These are phyloP conservation scores for Sebastes taczanowskii DNA, from an alignment of 2,797 vertebrate genomes.

Conservation along the genomic window DNA sequence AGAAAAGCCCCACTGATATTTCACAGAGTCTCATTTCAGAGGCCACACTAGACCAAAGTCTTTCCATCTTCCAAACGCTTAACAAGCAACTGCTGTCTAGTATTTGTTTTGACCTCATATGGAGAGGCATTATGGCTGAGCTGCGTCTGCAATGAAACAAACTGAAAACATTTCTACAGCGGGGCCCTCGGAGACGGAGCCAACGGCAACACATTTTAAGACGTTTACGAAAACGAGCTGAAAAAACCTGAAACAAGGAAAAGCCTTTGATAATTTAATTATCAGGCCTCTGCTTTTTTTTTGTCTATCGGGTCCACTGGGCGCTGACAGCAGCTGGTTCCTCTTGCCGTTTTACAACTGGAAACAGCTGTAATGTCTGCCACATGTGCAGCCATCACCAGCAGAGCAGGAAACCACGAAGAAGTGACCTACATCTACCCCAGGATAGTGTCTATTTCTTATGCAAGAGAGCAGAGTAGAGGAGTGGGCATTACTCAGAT, in stretches of 20 bases:
- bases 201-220: conserved; percentile 63
- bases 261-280: conserved; percentile 77
- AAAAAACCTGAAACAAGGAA: conserved; percentile 48
- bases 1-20: conserved; percentile 24
- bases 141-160: conserved; percentile 49
- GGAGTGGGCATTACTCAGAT: conserved; percentile 50
- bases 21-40: conserved; percentile 35
- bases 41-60: conserved; percentile 30
- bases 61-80: conserved; percentile 50
- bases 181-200: conserved; percentile 28
- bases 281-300: conserved; percentile 56
- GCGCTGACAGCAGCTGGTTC: conserved; percentile 80
- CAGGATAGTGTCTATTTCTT: conserved; percentile 56
- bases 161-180: conserved; percentile 44
- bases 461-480: conserved; percentile 37
- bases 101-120: conserved; percentile 59
- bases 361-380: conserved; percentile 85
- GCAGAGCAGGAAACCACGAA: conserved; percentile 70
- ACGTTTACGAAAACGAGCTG: conserved; percentile 42
- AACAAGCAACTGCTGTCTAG: conserved; percentile 67
- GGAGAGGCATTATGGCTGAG: conserved; percentile 32
- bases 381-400: conserved; percentile 82
- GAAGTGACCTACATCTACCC: conserved; percentile 78
- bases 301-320: conserved; percentile 55
- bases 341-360: conserved; percentile 79